These are phyloP conservation scores for Donacobius atricapilla DNA, from an alignment of 2,113 vertebrate species.

Conservation along the genomic window DNA sequence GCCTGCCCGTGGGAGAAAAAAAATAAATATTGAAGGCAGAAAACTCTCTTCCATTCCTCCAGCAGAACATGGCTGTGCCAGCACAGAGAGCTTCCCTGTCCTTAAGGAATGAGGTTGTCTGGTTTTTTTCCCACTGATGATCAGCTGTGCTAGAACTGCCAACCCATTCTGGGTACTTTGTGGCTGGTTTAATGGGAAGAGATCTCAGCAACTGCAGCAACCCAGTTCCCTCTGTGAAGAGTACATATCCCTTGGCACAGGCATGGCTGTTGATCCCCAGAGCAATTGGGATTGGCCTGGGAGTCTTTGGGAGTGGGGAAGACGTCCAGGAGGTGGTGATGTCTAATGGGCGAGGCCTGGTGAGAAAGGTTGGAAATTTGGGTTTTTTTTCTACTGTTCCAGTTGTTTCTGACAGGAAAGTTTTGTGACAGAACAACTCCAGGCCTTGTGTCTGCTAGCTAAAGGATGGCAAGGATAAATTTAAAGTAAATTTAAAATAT, in stretches of 20 bases:
- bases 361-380: not conserved
- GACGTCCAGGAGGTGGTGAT: rapidly evolving
- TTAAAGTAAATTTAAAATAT: not conserved
- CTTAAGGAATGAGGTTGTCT: not conserved
- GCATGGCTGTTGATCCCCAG: not conserved
- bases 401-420: not conserved
- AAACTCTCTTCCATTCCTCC: not conserved
- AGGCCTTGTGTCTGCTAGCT: not conserved
- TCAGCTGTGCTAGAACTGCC: not conserved
- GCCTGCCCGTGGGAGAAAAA: not conserved
- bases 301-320: not conserved
- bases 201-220: not conserved
- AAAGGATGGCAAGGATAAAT: not conserved
- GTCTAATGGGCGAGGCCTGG: not conserved
- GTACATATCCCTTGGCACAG: not conserved
- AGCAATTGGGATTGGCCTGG: not conserved
- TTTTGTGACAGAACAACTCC: not conserved
- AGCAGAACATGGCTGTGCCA: not conserved
- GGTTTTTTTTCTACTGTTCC: not conserved
- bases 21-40: not conserved
- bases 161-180: not conserved
- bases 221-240: not conserved
- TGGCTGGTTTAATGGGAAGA: not conserved
- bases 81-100: not conserved
- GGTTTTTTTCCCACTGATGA: not conserved